Percentiles rank a stretch among this genome's conserved stretches.
These are phyloP conservation scores for Leptonema lineaticorne DNA, from an alignment of 1,140 invertebrate species.

Conservation along the genomic window DNA sequence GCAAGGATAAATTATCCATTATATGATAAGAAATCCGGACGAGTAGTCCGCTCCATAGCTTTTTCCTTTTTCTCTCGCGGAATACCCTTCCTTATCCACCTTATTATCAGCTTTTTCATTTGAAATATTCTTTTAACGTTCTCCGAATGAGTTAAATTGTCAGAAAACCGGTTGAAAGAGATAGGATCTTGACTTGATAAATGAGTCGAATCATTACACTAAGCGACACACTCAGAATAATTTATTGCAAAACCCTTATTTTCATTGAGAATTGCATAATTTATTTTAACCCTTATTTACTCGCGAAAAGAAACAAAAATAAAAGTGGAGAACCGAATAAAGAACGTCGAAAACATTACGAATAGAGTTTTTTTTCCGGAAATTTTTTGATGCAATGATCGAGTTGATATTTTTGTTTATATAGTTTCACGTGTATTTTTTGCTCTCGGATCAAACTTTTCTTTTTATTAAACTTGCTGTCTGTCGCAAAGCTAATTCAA, in stretches of 20 bases:
- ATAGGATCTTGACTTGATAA: conserved; percentile 40
- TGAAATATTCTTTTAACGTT: conserved; percentile 42
- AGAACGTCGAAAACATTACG: background rate
- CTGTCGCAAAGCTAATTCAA: no score
- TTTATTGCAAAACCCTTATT: conserved; percentile 31
- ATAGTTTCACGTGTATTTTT: no score
- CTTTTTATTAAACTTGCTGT: no score
- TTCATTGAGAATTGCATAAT: conserved; percentile 30
- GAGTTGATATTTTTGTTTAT: no score
- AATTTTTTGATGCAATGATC: no score
- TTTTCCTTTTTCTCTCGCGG: background rate
- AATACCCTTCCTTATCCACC: conserved; percentile 33
- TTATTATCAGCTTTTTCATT: conserved; percentile 41
- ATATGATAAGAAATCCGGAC: conserved; percentile 36
- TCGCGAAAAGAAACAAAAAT: no score
- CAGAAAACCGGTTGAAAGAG: conserved; percentile 40
- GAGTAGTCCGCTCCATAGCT: conserved; percentile 15
- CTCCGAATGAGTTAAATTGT: conserved; percentile 42
- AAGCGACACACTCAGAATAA: conserved; percentile 25
- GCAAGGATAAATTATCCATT: conserved; percentile 36
- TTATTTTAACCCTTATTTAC: conserved; percentile 21
- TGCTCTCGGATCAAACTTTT: no score
- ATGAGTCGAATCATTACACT: conserved; percentile 38
- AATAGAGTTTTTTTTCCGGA: no score
- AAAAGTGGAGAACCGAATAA: background rate